Base-by-base conservation (phyloP, 2,797 vertebrate genomes). In the Sebastes baramenuke region DNA sequence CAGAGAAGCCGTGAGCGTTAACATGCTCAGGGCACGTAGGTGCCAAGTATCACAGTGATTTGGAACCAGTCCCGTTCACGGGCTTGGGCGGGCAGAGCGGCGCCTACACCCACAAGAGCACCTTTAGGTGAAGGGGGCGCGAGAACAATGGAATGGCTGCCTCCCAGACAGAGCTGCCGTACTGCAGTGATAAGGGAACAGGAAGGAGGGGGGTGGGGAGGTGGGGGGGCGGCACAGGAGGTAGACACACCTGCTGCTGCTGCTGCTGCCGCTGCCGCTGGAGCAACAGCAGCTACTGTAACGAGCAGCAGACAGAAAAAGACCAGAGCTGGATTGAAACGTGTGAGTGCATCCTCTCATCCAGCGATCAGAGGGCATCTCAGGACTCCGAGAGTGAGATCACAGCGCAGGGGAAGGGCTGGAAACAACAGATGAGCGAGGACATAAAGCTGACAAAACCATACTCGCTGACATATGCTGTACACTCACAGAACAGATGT, bases 121-220 rank as follows among this genome's bases (percentile, higher is more conserved):
- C 79, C 65, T 75, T 87, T 91, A 90, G 93, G 87, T 87, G 84
- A 83, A 64, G 75, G 88, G 77, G 79, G 84, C 55, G 81, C 62
- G 27, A 92, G 91, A 94, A 94, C 94, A 94, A 95, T 95, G 86
- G 93, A 94, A 90, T 92, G 87, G 90, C 93, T 91, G 93, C 87
- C 90, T 92, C 86, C 89, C 89, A 93, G 87, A 90, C 91, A 88
- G 90, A 84, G 84, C 87, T 90, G 92, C 91, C 82, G 79, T 89
- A 90, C 92, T 93, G 94, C 93, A 92, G 93, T 89, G 91, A 95
- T 94, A 92, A 92, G 91, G 88, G 80, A 92, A 89, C 81, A 88
- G 91, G 90, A 86, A 87, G 72, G 79, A 29, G 80, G 46, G 72
- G 46, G 58, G 36, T 65, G 76, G 67, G 46, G 62, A 56, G 52